Evolutionary conservation across 2,113 vertebrate genomes (phyloP), one percentile per base, ranked within the genome.

Genomic region (Heterochromis multidens): DNA sequence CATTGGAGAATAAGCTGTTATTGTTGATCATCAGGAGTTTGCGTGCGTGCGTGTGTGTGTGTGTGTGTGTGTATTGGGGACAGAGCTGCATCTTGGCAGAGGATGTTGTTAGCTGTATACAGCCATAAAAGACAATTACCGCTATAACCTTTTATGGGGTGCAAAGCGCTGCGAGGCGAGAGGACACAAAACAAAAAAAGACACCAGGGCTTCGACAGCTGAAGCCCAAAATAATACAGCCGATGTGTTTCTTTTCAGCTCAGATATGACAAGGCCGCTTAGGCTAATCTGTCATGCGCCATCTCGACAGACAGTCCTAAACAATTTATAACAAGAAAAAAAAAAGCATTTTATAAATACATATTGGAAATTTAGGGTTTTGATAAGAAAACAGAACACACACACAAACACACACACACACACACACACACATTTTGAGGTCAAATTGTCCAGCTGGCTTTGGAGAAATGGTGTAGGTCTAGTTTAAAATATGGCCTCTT

Each of bases 101-200:
- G 96, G 94, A 94, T 95, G 94, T 95, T 96, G 95, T 95, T 93
- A 94, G 97, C 96, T 96, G 95, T 96, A 93, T 95, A 97, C 94
- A 86, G 95, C 96, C 96, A 98, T 99, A 98, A 98, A 98, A 98
- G 96, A 98, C 97, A 95, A 96, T 96, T 96, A 97, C 97, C 95
- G 97, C 96, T 96, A 97, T 98, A 97, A 97, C 96, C 94, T 91
- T 98, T 99, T 98, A 98, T 98, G 97, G 97, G 97, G 98, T 98
- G 97, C 97, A 97, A 98, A 98, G 96, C 95, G 95, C 97, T 97
- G 93, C 90, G 93, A 95, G 97, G 94, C 94, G 94, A 94, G 95
- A 95, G 90, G 95, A 95, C 93, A 90, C 92, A 93, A 91, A 89
- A 93, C 91, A 92, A 93, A 85, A 78, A 94, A 88, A 92, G 86